A percentile compares a stretch with the other conserved stretches of the same genome.
Conservation (phyloP, 2,797 vertebrate species). For the Aphelocoma californica region DNA sequence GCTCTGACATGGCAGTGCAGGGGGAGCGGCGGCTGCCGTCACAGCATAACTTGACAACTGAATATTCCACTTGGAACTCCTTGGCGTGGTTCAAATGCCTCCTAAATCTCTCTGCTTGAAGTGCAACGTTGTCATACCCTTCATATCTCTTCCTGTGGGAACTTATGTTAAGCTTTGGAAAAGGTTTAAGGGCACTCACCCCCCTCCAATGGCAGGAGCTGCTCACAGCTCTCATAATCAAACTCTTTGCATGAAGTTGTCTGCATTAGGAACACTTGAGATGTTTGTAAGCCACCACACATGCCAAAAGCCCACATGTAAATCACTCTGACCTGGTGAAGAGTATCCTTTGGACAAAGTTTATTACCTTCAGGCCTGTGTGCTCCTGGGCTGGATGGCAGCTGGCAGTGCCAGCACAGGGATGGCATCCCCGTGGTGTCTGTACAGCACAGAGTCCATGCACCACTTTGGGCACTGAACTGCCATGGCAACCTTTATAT, state of each 20-base stretch:
- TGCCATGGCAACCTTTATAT: background rate
- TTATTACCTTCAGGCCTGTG: background rate
- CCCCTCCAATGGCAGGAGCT: background rate
- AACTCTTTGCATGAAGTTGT: background rate
- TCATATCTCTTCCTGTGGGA: slow-evolving; percentile 21
- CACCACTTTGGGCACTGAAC: background rate
- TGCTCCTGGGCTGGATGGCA: background rate
- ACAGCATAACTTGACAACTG: background rate
- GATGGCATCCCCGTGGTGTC: background rate
- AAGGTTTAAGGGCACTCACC: background rate
- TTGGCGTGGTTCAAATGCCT: background rate
- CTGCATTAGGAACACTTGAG: background rate
- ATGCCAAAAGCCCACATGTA: background rate
- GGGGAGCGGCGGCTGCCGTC: background rate
- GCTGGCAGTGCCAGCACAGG: background rate
- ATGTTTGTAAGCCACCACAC: background rate
- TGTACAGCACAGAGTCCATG: rapidly evolving
- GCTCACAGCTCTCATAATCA: background rate
- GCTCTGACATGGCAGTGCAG: background rate
- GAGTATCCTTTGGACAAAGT: background rate
- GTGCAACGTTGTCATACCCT: background rate
- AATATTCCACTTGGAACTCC: background rate
- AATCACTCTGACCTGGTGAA: background rate
- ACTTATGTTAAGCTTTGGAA: background rate
- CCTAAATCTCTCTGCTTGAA: slow-evolving; percentile 21